Evolutionary conservation across 2,113 vertebrate genomes (phyloP), one percentile per base, ranked within the genome.

Genomic region (Piprites chloris): DNA sequence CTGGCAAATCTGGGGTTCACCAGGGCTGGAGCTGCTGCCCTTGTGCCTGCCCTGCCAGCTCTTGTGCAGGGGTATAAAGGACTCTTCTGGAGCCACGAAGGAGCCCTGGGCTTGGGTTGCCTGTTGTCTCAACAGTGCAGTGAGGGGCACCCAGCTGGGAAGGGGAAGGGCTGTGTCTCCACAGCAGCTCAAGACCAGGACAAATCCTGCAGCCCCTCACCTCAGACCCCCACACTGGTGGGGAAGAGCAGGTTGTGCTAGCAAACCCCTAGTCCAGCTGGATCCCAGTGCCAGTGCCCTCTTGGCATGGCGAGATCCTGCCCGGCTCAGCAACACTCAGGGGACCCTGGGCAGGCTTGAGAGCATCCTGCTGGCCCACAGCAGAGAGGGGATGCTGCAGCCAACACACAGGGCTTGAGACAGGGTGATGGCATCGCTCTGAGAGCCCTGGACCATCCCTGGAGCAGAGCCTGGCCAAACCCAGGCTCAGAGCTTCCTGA

Each of bases 211-310:
- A 53, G n/a, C 19, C 7, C 11, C 44, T 21, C 47, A n/a, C 6
- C 42, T 82, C 0, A 0, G 18, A 33, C 13, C 7, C 6, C 28
- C 6, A 9, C 0, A 0, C 18, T 35, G 41, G 12, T 68, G 33
- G 27, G 47, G n/a, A 18, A 41, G 58, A 14, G 7, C 8, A 50
- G 44, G 14, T 2, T 47, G 55, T 62, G 12, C 22, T 24, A 41
- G 42, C 4, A 23, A 46, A 30, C 11, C 7, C 37, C 6, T 8
- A 20, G 5, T 1, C 33, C 53, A 27, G 9, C 39, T 44, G 4
- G 11, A 35, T 14, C 14, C 35, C 59, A 27, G 80, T 9, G 30
- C 24, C 66, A 42, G 39, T 0, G 3, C 46, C 30, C 26, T 58
- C 14, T 26, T 11, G 33, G 73, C 49, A 37, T 23, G 50, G n/a